phyloP scores from a whole-genome alignment of 2,113 vertebrate species.

The Limnothrissa miodon region DNA sequence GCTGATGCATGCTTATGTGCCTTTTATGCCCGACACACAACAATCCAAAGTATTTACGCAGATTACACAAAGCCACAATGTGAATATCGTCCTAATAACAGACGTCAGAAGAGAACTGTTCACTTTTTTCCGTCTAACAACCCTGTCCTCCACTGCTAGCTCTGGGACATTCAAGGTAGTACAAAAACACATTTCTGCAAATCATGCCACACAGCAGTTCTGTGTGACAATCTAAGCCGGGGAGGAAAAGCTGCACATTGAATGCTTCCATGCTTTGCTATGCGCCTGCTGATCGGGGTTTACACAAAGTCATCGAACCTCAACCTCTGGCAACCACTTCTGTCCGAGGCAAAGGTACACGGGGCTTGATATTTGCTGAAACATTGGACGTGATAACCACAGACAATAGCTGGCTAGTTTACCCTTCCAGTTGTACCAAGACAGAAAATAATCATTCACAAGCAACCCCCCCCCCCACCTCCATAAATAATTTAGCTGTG shows the following conservation, averaged over 20 bases:
- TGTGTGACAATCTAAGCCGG: not conserved
- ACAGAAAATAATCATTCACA: not conserved
- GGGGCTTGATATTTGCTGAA: not conserved
- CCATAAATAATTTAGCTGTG: not conserved
- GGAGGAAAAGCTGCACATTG: not conserved
- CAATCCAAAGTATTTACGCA: not conserved
- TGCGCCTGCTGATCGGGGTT: not conserved
- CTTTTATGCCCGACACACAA: not conserved
- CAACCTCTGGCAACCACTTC: not conserved
- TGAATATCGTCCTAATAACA: not conserved
- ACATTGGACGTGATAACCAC: not conserved
- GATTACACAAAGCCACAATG: not conserved
- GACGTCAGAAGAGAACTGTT: not conserved
- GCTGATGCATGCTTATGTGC: not conserved
- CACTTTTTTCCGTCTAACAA: not conserved
- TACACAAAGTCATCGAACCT: not conserved
- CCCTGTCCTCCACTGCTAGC: not conserved
- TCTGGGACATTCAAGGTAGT: not conserved
- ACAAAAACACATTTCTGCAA: not conserved
- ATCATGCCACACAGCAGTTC: not conserved
- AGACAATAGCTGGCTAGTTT: not conserved
- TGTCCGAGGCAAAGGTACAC: not conserved
- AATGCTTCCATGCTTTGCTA: not conserved
- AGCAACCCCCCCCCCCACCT: not conserved
- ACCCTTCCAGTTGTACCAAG: not conserved